Base-by-base conservation (phyloP, 2,888 invertebrate species). In the Podabrus alpinus region DNA sequence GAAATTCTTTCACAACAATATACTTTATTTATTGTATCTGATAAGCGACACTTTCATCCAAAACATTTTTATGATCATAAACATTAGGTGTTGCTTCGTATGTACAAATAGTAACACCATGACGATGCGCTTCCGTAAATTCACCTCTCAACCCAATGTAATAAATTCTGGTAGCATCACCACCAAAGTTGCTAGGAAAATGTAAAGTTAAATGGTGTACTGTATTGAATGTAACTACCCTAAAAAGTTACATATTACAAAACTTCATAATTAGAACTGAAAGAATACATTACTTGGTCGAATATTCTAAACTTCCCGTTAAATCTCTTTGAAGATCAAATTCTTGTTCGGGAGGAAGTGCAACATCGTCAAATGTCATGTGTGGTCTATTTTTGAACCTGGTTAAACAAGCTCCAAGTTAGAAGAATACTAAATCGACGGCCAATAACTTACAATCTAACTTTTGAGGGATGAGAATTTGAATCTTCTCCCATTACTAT, bases 61-160 rank as follows among this genome's bases (percentile, higher is more conserved):
- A 84, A 81, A 92, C 90, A 74, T 92, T 90, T 85, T 95, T 94
- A 86, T 97, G 97, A 87, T 98, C 97, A 60, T 93, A 90, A 11
- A 95, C 89, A 87, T 95, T 97, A 15, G 98, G 96, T 74, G 92
- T 89, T 0, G 94, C 88, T 88, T 98, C 98, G 86, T 98, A 98
- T 68, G 93, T 94, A 84, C 96, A 95, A 83, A 98, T 95, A 2
- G 95, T 94, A 0, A 98, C 96, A 68, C 97, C 97, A 86, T 97
- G 97, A 80, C 93, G 90, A 83, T 94, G 95, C 0, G 92, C 93
- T 84, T 94, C 92, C 11, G 91, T 90, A 89, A 94, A 99, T 88
- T 99, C 98, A 17, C 99, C 99, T 85, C 94, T 93, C 61, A 99
- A 89, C 10, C 97, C 99, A 84, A 99, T 98, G 85, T 99, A 99